Base-by-base conservation (phyloP, 1,140 invertebrate species). In the Dysdera silvatica region DNA sequence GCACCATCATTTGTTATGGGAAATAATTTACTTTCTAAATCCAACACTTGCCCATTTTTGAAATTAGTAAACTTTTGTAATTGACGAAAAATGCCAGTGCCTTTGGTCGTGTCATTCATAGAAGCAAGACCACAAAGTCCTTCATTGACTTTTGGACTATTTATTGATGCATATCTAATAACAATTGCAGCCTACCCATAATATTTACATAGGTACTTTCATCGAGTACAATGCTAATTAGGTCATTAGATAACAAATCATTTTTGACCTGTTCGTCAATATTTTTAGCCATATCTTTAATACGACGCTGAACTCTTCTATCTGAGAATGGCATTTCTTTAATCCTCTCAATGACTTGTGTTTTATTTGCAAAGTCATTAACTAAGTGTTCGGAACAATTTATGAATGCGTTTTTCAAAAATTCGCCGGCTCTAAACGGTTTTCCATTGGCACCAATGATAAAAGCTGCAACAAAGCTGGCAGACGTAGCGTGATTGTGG, bases 141-240 rank as follows among this genome's bases (percentile, higher is more conserved):
- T 41, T 4, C 40, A 41, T 41, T 41, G 40, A 41, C 40, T 41
- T 37, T 37, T 37, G 43, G 18, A 47, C 8, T 47, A 47, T 47
- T 47, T 47, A 47, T 47, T 47, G 43, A 20, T 48, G 47, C 47
- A 48, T 48, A 48, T 20, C 47, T 24, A 48, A 48, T 28, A 24
- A 8, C 7, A 24, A 48, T 28, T 48, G 47, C 47, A 20, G 24
- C 47, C 47, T 48, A 48, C 18, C 43, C 18, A 48, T 48, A 28
- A 14, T 48, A 48, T 48, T 48, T 48, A 48, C 28, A 48, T 48
- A 18, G 28, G 47, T 48, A 48, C 47, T 48, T 48, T 48, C 24
- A 28, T 48, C 47, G 16, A 48, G 18, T 24, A 23, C 6, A 24
- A 48, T 24, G 47, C 7, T 48, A 48, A 48, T 48, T 24, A 48